Conservation (phyloP, 2,888 invertebrate genomes). For the Mongoloraphidia duomilia region DNA sequence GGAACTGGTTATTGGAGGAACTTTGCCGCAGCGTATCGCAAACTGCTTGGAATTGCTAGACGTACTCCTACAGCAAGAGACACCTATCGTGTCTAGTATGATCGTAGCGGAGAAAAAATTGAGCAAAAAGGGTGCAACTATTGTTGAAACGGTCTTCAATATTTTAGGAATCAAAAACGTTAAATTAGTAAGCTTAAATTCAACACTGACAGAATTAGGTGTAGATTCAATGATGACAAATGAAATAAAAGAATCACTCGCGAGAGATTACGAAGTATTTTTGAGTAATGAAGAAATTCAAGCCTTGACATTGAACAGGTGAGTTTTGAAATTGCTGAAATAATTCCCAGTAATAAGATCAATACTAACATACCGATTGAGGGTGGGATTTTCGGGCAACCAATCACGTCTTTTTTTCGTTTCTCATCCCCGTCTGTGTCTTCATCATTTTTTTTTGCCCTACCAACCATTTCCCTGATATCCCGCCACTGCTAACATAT, state of each 20-base stretch:
- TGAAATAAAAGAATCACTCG: slow-evolving; percentile 85
- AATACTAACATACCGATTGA: no score
- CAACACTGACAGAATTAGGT: slow-evolving; percentile 76
- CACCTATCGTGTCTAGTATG: slow-evolving; percentile 63
- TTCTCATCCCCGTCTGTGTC: no score
- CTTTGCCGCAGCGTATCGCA: slow-evolving; percentile 49
- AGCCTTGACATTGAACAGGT: slow-evolving; percentile 59
- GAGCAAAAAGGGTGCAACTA: slow-evolving; percentile 44
- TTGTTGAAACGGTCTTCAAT: slow-evolving; percentile 58
- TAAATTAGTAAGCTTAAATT: slow-evolving; percentile 53
- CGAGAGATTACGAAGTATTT: slow-evolving; percentile 76
- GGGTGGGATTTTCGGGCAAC: no score
- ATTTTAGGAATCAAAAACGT: slow-evolving; percentile 41
- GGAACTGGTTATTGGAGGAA: slow-evolving; percentile 39
- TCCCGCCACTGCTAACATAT: no score
- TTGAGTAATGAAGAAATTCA: slow-evolving; percentile 77
- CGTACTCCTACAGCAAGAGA: slow-evolving; percentile 49
- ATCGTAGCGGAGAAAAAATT: slow-evolving; percentile 74
- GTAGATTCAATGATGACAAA: slow-evolving; percentile 97
- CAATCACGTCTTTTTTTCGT: no score
- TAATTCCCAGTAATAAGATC: no score
- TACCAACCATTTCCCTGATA: no score
- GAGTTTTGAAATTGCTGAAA: slow-evolving; percentile 6
- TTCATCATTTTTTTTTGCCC: no score
- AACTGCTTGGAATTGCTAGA: slow-evolving; percentile 49